Evolutionary conservation across 2,797 vertebrate genomes (phyloP).

Genomic region (Hyperoplus lanceolatus): DNA sequence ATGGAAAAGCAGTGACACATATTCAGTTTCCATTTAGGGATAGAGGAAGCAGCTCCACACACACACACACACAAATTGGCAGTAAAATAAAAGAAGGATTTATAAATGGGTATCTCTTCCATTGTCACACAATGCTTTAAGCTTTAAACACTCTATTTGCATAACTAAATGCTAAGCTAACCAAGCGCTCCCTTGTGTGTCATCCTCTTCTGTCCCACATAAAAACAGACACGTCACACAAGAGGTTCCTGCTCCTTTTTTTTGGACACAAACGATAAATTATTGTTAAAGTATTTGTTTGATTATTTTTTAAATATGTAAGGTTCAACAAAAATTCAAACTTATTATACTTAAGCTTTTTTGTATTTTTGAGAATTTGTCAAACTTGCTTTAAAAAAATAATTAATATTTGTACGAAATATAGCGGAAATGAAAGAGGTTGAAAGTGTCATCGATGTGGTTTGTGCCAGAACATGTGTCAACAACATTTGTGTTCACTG

Average conservation of each 20-base stretch:
- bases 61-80: conserved; percentile 5
- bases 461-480: conserved; percentile 20
- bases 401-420: too few species aligned
- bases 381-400: too few species aligned
- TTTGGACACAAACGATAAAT: too few species aligned
- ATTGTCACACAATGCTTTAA: conserved; percentile 26
- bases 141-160: conserved; percentile 32
- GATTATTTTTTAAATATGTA: too few species aligned
- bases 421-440: too few species aligned
- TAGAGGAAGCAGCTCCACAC: neutral
- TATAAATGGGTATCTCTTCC: conserved; percentile 16
- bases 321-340: too few species aligned
- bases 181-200: neutral
- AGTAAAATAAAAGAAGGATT: conserved; percentile 13
- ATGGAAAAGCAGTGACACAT: too few species aligned
- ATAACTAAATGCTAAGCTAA: conserved; percentile 8
- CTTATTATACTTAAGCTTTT: too few species aligned
- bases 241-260: neutral
- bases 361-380: too few species aligned
- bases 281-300: too few species aligned
- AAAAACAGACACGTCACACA: conserved; percentile 14
- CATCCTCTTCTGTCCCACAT: conserved; percentile 21
- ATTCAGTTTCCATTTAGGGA: too few species aligned
- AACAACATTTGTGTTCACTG: conserved; percentile 28
- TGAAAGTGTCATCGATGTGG: conserved; percentile 13